Evolutionary conservation across 1,140 invertebrate genomes (phyloP).

Genomic region (Ceratina australensis): DNA sequence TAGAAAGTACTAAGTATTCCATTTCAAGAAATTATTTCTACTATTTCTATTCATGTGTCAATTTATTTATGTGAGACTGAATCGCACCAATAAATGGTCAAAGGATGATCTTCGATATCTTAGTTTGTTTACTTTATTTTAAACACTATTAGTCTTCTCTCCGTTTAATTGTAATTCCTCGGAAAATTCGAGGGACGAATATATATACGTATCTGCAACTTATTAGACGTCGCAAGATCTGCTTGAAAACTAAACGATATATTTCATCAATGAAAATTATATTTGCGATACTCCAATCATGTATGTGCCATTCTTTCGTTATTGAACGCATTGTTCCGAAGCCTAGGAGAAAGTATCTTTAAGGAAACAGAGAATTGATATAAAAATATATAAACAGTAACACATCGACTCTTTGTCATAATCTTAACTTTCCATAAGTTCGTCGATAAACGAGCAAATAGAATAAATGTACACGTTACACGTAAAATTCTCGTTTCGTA

Average conservation of each 20-base stretch:
- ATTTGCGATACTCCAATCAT: neutral
- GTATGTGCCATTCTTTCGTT: neutral
- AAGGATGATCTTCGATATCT: neutral
- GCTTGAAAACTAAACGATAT: neutral
- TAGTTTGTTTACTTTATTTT: neutral
- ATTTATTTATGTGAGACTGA: neutral
- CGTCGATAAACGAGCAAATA: constrained; percentile 28
- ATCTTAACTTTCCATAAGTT: neutral
- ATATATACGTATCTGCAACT: neutral
- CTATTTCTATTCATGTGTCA: constrained; percentile 15
- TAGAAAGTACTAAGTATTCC: constrained; percentile 23
- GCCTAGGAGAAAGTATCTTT: neutral
- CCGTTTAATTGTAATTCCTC: neutral
- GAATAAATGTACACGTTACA: constrained; percentile 25
- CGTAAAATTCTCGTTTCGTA: neutral
- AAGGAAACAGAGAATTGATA: constrained; percentile 41
- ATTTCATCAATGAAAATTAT: neutral
- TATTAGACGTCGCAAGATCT: neutral
- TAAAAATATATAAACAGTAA: constrained; percentile 48
- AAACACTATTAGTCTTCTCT: neutral
- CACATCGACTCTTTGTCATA: too few relatives aligned
- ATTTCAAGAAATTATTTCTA: constrained; percentile 8
- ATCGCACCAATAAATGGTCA: constrained; percentile 8
- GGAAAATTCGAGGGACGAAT: neutral
- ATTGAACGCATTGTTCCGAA: neutral